Conservation (phyloP, 2,113 vertebrate species). For the Delphinapterus leucas region DNA sequence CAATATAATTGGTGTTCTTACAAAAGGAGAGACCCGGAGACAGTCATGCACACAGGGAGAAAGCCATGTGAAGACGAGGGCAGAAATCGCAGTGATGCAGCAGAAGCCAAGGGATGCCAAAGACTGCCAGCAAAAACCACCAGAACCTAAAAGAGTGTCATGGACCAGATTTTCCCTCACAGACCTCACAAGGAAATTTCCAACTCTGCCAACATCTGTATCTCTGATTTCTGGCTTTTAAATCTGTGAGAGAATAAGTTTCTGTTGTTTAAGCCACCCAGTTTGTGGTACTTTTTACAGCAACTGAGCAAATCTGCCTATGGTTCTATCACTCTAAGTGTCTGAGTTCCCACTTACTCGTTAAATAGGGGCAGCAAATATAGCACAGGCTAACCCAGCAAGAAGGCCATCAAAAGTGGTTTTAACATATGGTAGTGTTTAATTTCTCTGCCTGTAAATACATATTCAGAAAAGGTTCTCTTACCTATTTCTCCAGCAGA, state of each 20-base stretch:
- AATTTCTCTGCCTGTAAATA: background rate
- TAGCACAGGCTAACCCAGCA: fast-evolving
- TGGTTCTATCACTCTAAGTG: fast-evolving
- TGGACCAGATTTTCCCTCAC: fast-evolving
- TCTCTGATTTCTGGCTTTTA: background rate
- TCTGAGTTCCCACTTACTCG: background rate
- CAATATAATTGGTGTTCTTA: background rate
- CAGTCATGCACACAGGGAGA: too few species aligned
- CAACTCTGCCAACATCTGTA: fast-evolving
- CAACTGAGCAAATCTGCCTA: fast-evolving
- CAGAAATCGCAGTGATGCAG: fast-evolving
- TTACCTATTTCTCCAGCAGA: background rate
- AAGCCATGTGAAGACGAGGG: fast-evolving
- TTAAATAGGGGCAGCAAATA: fast-evolving
- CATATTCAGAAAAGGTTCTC: background rate
- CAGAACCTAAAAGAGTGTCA: fast-evolving
- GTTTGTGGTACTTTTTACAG: fast-evolving
- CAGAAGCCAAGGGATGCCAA: background rate
- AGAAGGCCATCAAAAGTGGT: background rate
- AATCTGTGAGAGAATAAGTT: background rate
- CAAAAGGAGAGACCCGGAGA: background rate
- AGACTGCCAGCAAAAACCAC: fast-evolving
- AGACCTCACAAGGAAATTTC: fast-evolving
- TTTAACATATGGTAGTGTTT: fast-evolving
- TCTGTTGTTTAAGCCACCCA: too few species aligned